phyloP scores from a whole-genome alignment of 1,140 invertebrate species.

The Mya arenaria region DNA sequence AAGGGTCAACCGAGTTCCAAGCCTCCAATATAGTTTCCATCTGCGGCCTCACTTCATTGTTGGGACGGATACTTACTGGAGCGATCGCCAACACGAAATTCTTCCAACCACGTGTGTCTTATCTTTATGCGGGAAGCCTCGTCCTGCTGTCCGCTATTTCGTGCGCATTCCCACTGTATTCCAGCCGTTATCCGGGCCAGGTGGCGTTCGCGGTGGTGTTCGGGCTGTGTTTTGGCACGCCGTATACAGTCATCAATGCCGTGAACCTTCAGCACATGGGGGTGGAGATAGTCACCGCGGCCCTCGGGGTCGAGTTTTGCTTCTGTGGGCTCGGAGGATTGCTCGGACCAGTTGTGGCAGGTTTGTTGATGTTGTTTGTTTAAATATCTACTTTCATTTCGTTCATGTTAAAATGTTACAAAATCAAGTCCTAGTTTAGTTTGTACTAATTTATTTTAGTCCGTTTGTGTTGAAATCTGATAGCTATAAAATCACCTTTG shows the following conservation, averaged over 20 bases:
- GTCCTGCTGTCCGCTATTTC: background rate
- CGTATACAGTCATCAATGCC: background rate
- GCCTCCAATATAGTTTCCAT: constrained; percentile 3
- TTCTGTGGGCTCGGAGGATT: constrained; percentile 12
- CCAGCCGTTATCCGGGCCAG: background rate
- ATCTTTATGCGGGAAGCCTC: constrained; percentile 6
- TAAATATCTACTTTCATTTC: no score
- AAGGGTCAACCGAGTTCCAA: constrained; percentile 13
- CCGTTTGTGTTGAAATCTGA: no score
- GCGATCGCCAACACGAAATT: background rate
- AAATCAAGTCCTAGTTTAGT: no score
- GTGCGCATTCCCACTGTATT: background rate
- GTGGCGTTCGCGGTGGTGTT: background rate
- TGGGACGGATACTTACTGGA: constrained; percentile 6
- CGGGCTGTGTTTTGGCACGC: constrained; percentile 28
- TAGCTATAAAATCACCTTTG: no score
- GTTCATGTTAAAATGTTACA: no score
- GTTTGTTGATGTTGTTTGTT: no score
- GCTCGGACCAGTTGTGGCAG: constrained; percentile 33
- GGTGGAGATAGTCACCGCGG: background rate
- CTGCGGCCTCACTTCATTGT: constrained; percentile 17
- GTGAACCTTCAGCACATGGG: constrained; percentile 9
- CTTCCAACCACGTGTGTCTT: background rate
- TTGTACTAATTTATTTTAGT: no score
- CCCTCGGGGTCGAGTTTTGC: constrained; percentile 1